These are phyloP conservation scores for Oegoconia quadripuncta DNA, from an alignment of 2,888 invertebrate species.

Conservation along the genomic window DNA sequence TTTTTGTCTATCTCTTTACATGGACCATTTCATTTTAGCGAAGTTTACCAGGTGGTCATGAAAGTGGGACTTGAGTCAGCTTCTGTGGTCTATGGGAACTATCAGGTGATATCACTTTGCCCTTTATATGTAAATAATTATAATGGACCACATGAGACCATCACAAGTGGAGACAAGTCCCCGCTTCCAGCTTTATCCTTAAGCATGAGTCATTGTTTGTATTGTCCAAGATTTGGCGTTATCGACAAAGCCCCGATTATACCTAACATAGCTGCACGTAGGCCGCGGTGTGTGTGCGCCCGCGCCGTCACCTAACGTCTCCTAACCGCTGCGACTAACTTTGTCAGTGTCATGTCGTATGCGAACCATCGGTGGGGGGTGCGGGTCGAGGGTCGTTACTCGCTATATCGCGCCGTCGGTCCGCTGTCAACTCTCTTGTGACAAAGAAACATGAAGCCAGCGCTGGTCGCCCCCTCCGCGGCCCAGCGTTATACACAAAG, in stretches of 20 bases:
- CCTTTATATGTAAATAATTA: conserved; percentile 29
- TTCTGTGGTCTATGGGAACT: conserved; percentile 31
- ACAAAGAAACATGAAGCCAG: conserved; percentile 67
- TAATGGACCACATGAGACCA: conserved; percentile 27
- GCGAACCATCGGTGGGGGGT: conserved; percentile 22
- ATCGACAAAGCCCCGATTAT: conserved; percentile 38
- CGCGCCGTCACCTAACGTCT: conserved; percentile 43
- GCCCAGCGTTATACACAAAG: conserved; percentile 48
- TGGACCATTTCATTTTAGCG: conserved; percentile 35
- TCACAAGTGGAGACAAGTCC: conserved; percentile 37
- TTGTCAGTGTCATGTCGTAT: conserved; percentile 46
- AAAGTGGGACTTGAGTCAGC: conserved; percentile 48
- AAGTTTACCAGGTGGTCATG: conserved; percentile 36
- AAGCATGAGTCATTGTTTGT: conserved; percentile 67
- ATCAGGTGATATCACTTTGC: conserved; percentile 22
- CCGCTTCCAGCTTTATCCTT: conserved; percentile 57
- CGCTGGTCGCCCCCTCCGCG: conserved; percentile 32
- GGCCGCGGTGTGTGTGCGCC: conserved; percentile 36
- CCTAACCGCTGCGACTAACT: conserved; percentile 71
- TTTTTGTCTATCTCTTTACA: conserved; percentile 28
- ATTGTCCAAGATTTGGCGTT: conserved; percentile 52
- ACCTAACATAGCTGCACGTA: conserved; percentile 61
- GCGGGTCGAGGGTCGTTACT: conserved; percentile 40
- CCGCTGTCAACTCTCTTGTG: conserved; percentile 70
- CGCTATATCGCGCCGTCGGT: conserved; percentile 36